phyloP scores from a whole-genome alignment of 2,113 vertebrate genomes.

The Prolemur simus region DNA sequence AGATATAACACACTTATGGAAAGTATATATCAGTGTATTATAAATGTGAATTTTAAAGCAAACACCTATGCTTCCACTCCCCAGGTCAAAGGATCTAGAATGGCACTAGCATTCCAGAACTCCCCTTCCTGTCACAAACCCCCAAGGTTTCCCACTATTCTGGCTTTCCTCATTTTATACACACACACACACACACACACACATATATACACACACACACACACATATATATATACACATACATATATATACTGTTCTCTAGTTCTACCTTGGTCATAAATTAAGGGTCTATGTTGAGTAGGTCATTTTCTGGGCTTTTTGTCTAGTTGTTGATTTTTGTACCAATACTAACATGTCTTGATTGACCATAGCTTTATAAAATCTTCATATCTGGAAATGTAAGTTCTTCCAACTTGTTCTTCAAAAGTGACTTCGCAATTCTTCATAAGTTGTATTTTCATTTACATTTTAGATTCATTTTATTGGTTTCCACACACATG shows the following conservation, averaged over 20 bases:
- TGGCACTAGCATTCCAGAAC: background rate
- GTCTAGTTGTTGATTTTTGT: background rate
- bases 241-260: background rate
- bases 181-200: fast-evolving
- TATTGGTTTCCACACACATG: background rate
- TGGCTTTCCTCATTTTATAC: background rate
- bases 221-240: no score
- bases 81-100: background rate
- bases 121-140: no score
- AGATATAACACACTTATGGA: background rate
- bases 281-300: background rate
- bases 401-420: background rate
- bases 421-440: background rate
- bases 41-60: background rate
- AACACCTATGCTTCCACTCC: background rate
- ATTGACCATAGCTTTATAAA: background rate
- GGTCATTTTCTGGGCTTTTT: background rate
- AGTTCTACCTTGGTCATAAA: background rate
- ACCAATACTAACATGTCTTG: background rate
- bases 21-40: background rate
- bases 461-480: background rate
- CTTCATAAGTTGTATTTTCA: background rate
- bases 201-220: no score
- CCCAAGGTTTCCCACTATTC: background rate
- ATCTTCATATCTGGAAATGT: background rate